Conservation (phyloP, 1,140 invertebrate species). For the Mylabris phalerata region DNA sequence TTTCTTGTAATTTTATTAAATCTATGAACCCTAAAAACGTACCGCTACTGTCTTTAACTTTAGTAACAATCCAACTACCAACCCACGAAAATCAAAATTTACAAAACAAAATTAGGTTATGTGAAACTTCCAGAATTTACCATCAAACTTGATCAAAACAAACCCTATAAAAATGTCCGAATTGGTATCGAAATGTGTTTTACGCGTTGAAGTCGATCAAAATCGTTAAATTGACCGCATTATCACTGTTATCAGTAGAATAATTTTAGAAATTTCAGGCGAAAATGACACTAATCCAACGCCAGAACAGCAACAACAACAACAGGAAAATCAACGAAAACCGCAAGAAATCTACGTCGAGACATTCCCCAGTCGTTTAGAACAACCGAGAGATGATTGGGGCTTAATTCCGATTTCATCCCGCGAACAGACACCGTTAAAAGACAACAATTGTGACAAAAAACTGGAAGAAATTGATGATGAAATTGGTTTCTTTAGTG, state of each 20-base stretch:
- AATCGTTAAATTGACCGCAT: slow-evolving; percentile 28
- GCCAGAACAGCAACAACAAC: slow-evolving; percentile 1
- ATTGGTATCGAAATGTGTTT: slow-evolving; percentile 51
- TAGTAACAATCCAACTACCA: too few species aligned
- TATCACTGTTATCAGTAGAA: neutral
- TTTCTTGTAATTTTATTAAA: too few species aligned
- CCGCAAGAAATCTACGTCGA: slow-evolving; percentile 57
- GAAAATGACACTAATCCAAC: slow-evolving; percentile 16
- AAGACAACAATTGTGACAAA: slow-evolving; percentile 40
- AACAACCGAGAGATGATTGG: slow-evolving; percentile 45
- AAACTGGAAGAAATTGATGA: slow-evolving; percentile 38
- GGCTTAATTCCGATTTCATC: slow-evolving; percentile 40
- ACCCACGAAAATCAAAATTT: too few species aligned
- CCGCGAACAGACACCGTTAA: slow-evolving; percentile 41
- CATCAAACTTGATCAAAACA: too few species aligned
- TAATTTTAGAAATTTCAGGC: slow-evolving; percentile 11
- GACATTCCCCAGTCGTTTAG: slow-evolving; percentile 51
- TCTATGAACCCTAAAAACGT: too few species aligned
- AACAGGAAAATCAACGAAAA: slow-evolving; percentile 43
- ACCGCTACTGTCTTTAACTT: too few species aligned
- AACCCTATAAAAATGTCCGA: slow-evolving; percentile 37
- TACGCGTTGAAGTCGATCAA: slow-evolving; percentile 49
- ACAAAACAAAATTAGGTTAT: too few species aligned
- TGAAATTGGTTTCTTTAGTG: slow-evolving; percentile 84
- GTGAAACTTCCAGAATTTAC: too few species aligned